Conservation (phyloP, 2,113 vertebrate genomes). For the Saccopteryx bilineata region DNA sequence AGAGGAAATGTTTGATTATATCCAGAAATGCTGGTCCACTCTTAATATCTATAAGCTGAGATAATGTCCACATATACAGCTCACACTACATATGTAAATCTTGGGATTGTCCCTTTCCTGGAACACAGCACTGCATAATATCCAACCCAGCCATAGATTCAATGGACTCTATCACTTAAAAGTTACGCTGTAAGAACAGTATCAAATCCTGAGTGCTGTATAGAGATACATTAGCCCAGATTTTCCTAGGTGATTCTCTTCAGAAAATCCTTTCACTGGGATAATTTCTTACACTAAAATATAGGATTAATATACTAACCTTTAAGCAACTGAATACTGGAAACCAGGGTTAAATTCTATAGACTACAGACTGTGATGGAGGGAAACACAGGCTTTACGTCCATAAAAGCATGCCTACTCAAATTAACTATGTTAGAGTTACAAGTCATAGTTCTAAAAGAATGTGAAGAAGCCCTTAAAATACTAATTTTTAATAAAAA, state of each 20-base stretch:
- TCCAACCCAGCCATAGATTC: neutral
- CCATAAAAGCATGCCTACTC: constrained; percentile 6
- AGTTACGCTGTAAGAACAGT: neutral
- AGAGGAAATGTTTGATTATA: neutral
- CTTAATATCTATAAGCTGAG: constrained; percentile 15
- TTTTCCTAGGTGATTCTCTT: neutral
- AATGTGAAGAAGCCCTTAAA: neutral
- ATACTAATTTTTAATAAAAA: constrained; percentile 43
- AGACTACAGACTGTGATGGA: neutral
- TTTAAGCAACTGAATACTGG: constrained; percentile 60
- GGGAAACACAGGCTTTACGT: neutral
- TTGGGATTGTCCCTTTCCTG: neutral
- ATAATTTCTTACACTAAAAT: constrained; percentile 13
- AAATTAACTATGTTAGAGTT: neutral
- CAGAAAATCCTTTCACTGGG: constrained; percentile 41
- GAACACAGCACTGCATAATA: neutral
- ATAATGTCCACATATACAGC: neutral
- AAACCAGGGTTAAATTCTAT: constrained; percentile 17
- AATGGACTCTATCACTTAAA: neutral
- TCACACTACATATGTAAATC: neutral
- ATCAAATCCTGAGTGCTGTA: neutral
- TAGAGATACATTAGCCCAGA: neutral
- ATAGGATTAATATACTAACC: constrained; percentile 27
- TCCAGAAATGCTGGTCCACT: neutral
- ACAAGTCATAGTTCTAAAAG: neutral